Conservation (phyloP, 1,140 invertebrate species). For the Brachionus rubens region DNA sequence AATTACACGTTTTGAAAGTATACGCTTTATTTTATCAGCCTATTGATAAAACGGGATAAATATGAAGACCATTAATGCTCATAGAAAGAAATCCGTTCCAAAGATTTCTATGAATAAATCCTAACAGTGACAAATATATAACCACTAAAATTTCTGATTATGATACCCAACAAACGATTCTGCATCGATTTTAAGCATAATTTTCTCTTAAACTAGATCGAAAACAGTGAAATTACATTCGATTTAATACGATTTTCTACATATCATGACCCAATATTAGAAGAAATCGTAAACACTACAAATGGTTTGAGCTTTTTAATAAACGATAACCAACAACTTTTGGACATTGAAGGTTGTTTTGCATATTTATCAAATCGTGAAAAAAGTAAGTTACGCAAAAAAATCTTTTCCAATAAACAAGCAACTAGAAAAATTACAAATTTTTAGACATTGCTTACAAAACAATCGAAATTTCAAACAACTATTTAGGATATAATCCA, state of each 20-base stretch:
- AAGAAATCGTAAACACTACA: background rate
- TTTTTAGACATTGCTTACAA: no score
- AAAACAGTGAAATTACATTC: constrained; percentile 2
- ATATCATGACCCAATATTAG: background rate
- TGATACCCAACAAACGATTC: no score
- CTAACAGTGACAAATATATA: no score
- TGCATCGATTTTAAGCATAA: no score
- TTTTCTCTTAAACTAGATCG: no score
- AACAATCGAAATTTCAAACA: background rate
- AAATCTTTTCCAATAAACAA: background rate
- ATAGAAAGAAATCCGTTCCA: no score
- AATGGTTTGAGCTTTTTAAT: background rate
- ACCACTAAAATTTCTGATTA: no score
- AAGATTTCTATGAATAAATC: no score
- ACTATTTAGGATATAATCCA: background rate
- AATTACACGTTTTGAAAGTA: no score
- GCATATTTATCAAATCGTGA: background rate
- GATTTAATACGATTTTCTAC: background rate
- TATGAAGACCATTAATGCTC: no score
- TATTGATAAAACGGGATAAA: no score
- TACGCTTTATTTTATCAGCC: no score
- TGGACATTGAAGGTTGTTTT: background rate
- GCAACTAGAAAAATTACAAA: background rate
- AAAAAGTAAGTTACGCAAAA: background rate
- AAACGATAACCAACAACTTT: background rate